These are phyloP conservation scores for Mythimna pallens DNA, from an alignment of 2,888 invertebrate genomes.

Conservation along the genomic window DNA sequence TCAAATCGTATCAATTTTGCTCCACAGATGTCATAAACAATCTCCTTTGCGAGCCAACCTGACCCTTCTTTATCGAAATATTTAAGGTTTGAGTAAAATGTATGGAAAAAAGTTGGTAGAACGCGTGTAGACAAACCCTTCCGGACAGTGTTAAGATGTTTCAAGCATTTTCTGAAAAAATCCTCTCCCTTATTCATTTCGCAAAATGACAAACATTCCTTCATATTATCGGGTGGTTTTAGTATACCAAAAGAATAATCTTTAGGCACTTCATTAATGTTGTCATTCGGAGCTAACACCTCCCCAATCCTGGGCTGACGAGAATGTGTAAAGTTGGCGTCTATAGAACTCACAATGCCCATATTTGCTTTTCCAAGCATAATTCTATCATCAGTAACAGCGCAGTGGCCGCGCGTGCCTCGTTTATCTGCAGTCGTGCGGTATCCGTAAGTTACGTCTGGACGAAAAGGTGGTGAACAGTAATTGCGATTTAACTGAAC, in stretches of 20 bases:
- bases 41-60: conserved; percentile 84
- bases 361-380: conserved; percentile 78
- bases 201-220: conserved; percentile 83
- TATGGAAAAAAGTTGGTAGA: conserved; percentile 77
- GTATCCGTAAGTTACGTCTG: conserved; percentile 85
- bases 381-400: conserved; percentile 81
- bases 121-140: conserved; percentile 76
- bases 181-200: conserved; percentile 78
- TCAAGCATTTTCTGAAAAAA: conserved; percentile 84
- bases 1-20: conserved; percentile 85
- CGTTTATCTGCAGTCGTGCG: conserved; percentile 83
- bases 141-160: conserved; percentile 83
- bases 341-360: conserved; percentile 79
- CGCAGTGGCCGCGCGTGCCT: conserved; percentile 86
- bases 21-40: conserved; percentile 84
- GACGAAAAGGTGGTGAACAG: conserved; percentile 82
- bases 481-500: conserved; percentile 77
- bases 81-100: conserved; percentile 79
- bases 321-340: conserved; percentile 80
- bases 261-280: conserved; percentile 83
- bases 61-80: conserved; percentile 80
- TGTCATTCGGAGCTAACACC: conserved; percentile 86
- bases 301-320: conserved; percentile 81
- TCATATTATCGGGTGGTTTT: conserved; percentile 82
- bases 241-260: conserved; percentile 87